Evolutionary conservation across 1,140 invertebrate genomes (phyloP).

Genomic region (Hormaphis cornu): DNA sequence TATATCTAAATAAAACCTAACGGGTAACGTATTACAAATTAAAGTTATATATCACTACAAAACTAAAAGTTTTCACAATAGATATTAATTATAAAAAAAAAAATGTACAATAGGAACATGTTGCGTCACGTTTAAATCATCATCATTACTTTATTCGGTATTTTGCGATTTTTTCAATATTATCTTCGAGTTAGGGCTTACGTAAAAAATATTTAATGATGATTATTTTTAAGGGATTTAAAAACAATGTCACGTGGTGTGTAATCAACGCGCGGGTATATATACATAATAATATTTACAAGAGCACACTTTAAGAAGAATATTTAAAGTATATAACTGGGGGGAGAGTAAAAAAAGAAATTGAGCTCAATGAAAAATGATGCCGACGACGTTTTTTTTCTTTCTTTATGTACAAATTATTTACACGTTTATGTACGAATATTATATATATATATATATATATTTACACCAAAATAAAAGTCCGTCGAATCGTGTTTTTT

Average conservation of each 20-base stretch:
- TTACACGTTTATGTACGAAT: background rate
- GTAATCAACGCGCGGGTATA: too few species aligned
- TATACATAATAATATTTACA: too few species aligned
- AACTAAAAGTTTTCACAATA: background rate
- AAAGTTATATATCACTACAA: constrained; percentile 10
- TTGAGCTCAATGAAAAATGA: too few species aligned
- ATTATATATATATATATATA: background rate
- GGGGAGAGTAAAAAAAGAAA: too few species aligned
- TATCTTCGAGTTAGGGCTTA: constrained; percentile 3
- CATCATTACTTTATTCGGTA: background rate
- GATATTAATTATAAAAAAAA: constrained; percentile 5
- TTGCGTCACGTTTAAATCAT: background rate
- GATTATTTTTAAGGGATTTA: too few species aligned
- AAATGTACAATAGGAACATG: constrained; percentile 31
- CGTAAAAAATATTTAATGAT: too few species aligned
- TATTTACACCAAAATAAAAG: background rate
- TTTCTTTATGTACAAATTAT: background rate
- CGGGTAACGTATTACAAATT: constrained; percentile 27
- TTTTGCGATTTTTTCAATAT: background rate
- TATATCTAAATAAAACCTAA: too few species aligned
- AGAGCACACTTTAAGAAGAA: too few species aligned
- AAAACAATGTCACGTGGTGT: too few species aligned
- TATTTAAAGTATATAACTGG: too few species aligned
- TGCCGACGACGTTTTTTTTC: background rate
- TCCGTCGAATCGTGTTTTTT: background rate